Percentiles rank a stretch among this genome's conserved stretches.
These are phyloP conservation scores for Macrotrachela quadricornifera DNA, from an alignment of 1,140 invertebrate genomes.

Conservation along the genomic window DNA sequence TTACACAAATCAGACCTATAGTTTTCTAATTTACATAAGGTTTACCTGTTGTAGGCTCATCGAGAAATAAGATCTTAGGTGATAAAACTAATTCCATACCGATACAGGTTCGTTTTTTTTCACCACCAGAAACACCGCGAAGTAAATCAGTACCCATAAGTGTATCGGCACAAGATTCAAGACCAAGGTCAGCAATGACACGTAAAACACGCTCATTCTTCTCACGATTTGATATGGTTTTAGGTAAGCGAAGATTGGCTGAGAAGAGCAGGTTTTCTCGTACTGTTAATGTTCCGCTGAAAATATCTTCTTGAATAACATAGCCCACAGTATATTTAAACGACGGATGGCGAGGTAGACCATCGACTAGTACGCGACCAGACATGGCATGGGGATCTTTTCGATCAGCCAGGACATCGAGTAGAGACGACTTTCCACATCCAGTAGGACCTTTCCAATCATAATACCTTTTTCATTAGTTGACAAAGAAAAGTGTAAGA, in stretches of 20 bases:
- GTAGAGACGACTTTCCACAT: slow-evolving; percentile 29
- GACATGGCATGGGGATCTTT: slow-evolving; percentile 20
- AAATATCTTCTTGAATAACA: slow-evolving; percentile 22
- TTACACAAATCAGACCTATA: too few relatives aligned
- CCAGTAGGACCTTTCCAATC: slow-evolving; percentile 24
- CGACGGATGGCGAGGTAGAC: slow-evolving; percentile 18
- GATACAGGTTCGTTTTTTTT: slow-evolving; percentile 27
- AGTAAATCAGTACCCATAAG: slow-evolving; percentile 27
- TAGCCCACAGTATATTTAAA: slow-evolving; percentile 30
- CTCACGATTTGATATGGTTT: slow-evolving; percentile 11
- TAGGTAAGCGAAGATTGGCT: slow-evolving; percentile 19
- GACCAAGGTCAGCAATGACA: slow-evolving; percentile 20
- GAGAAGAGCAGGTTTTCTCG: slow-evolving; percentile 26
- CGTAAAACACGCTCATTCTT: slow-evolving; percentile 16
- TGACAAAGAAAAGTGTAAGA: too few relatives aligned
- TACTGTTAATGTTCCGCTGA: slow-evolving; percentile 12
- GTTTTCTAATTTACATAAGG: too few relatives aligned
- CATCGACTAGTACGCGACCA: slow-evolving; percentile 23
- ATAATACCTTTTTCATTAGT: too few relatives aligned
- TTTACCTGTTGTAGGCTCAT: slow-evolving; percentile 27
- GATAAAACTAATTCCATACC: slow-evolving; percentile 30
- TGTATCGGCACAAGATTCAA: slow-evolving; percentile 20
- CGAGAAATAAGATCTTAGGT: slow-evolving; percentile 26
- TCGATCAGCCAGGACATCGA: slow-evolving; percentile 27
- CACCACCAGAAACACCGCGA: slow-evolving; percentile 27